Evolutionary conservation across 1,140 invertebrate species (phyloP).

Genomic region (Druon quercuslanigerum): DNA sequence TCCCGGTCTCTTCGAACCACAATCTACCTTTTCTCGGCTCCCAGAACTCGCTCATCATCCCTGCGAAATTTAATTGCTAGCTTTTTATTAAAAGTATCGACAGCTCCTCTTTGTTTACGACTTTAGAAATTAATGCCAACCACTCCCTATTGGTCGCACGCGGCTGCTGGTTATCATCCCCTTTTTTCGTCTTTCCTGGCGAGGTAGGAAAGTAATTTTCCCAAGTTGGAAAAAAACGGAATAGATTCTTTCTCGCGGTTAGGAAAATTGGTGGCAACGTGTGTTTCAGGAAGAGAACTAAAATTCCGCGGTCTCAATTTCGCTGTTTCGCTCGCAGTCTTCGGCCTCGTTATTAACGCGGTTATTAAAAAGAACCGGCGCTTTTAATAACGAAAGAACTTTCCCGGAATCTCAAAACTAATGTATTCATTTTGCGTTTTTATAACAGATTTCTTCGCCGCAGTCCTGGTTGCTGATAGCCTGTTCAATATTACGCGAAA

Average conservation of each 20-base stretch:
- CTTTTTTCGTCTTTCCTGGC: constrained; percentile 47
- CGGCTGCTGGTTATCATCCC: constrained; percentile 32
- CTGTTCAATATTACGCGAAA: not conserved
- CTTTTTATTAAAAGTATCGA: constrained; percentile 76
- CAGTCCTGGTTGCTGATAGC: not conserved
- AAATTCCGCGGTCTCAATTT: constrained; percentile 29
- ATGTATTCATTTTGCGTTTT: constrained; percentile 19
- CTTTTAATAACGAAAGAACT: constrained; percentile 27
- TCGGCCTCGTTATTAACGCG: constrained; percentile 29
- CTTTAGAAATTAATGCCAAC: constrained; percentile 67
- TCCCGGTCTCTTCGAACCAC: constrained; percentile 46
- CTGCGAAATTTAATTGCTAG: constrained; percentile 71
- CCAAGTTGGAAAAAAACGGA: constrained; percentile 27
- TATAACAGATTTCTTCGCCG: not conserved
- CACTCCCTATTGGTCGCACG: constrained; percentile 35
- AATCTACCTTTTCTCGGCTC: constrained; percentile 35
- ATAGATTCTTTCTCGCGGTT: constrained; percentile 17
- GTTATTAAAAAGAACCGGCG: not conserved
- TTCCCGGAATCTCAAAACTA: constrained; percentile 16
- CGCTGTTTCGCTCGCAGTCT: not conserved
- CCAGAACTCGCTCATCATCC: constrained; percentile 37
- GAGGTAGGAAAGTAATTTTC: constrained; percentile 37
- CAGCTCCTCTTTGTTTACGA: constrained; percentile 71
- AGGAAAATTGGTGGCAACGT: constrained; percentile 15
- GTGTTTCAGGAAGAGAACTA: constrained; percentile 1